phyloP scores from a whole-genome alignment of 2,797 vertebrate genomes.

The Smutsia gigantea region DNA sequence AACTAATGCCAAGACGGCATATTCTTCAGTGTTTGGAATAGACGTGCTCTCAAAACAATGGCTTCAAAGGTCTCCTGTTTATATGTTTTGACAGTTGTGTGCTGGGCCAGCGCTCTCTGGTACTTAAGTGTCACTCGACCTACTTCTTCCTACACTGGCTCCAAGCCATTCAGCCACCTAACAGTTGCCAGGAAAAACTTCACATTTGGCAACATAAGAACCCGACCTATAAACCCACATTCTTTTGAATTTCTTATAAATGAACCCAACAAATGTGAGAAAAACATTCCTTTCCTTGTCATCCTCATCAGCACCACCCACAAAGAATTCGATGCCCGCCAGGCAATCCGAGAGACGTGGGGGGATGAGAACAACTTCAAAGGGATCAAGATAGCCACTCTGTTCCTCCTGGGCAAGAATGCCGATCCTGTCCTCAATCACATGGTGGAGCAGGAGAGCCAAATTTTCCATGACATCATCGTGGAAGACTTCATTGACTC shows the following conservation, averaged over 20 bases:
- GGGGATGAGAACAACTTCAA: conserved; percentile 96
- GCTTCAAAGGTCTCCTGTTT: conserved; percentile 98
- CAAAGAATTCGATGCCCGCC: conserved; percentile 98
- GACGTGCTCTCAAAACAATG: conserved; percentile 93
- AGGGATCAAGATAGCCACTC: conserved; percentile 93
- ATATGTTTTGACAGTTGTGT: conserved; percentile 97
- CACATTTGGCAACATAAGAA: conserved; percentile 96
- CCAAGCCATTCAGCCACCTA: conserved; percentile 90
- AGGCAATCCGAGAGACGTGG: conserved; percentile 98
- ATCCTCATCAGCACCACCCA: conserved; percentile 99
- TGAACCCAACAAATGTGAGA: conserved; percentile 96
- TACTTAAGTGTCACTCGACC: conserved; percentile 96
- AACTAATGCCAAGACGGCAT: conserved; percentile 86
- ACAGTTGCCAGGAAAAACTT: conserved; percentile 92
- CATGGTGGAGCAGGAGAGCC: conserved; percentile 99
- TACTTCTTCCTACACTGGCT: conserved; percentile 93
- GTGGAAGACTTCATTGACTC: conserved; percentile 99
- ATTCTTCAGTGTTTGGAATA: conserved; percentile 86
- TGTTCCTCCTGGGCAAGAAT: conserved; percentile 96
- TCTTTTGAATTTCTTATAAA: conserved; percentile 96
- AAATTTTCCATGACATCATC: conserved; percentile 98
- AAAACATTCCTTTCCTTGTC: conserved; percentile 92
- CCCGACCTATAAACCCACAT: conserved; percentile 96
- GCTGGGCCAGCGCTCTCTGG: conserved; percentile 98
- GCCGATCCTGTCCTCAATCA: conserved; percentile 94